Evolutionary conservation across 1,140 invertebrate genomes (phyloP), one percentile per base, ranked within the genome.

Genomic region (Drosophila sp.): DNA sequence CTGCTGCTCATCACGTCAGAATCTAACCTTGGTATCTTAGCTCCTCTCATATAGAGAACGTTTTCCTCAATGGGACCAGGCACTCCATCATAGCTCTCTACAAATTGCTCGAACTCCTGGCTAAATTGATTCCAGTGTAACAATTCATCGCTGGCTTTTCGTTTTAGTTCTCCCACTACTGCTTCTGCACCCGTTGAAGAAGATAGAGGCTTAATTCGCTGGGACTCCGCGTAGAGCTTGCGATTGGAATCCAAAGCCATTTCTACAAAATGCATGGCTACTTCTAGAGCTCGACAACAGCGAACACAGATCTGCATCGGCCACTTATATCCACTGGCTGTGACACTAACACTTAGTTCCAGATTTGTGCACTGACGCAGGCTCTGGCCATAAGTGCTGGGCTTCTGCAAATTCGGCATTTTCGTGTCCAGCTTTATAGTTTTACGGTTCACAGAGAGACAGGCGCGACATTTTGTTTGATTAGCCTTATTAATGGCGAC

Each of bases 181-280:
- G 7, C 27, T 10, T 50, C 44, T 2, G 44, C 6, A 50, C 7
- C 23, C 23, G 44, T 50, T 27, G 23, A 50, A 23, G 23, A 27
- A 7, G 44, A 10, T 27, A 66, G 69, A n/a, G 69, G 4, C 50
- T 80, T 87, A 0, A 84, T 58, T 1, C 35, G 76, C 5, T 80
- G 70, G 0, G 84, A 72, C 32, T 89, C 85, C 0, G 74, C 66
- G 5, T 85, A 71, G 0, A 89, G 61, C 27, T 84, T 85, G 4
- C 70, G 71, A 75, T 84, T 74, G 27, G 84, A 89, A 1, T 89
- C 85, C 3, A 90, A 11, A 2, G 84, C 77, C 25, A 89, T 56
- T 40, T 89, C 85, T 3, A 90, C 78, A 54, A 90, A 90, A 32
- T 90, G 87, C 83, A 83, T 89, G 3, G 89, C 61, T 33, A 90